phyloP scores from a whole-genome alignment of 2,888 invertebrate species.

The Archips xylosteana region DNA sequence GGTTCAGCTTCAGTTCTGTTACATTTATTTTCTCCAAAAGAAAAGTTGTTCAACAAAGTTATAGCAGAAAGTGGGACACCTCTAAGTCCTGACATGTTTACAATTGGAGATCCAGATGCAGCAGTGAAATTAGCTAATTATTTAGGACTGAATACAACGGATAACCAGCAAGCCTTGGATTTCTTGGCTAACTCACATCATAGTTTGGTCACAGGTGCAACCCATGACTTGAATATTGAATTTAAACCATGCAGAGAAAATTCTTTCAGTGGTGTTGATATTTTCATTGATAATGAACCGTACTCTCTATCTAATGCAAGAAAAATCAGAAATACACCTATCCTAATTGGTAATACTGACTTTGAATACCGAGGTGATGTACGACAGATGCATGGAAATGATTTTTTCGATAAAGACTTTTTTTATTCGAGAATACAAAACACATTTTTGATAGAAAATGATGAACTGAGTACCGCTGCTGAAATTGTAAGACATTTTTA shows the following conservation, averaged over 20 bases:
- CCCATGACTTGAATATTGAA: slow-evolving; percentile 60
- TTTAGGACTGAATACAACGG: slow-evolving; percentile 67
- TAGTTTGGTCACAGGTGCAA: slow-evolving; percentile 66
- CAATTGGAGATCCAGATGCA: slow-evolving; percentile 63
- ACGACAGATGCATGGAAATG: slow-evolving; percentile 48
- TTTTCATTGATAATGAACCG: slow-evolving; percentile 70
- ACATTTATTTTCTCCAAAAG: slow-evolving; percentile 71
- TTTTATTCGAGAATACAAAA: slow-evolving; percentile 65
- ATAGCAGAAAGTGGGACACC: slow-evolving; percentile 77
- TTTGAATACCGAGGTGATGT: slow-evolving; percentile 56
- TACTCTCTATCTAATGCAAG: slow-evolving; percentile 64
- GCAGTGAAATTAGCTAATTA: slow-evolving; percentile 68
- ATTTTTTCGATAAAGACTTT: slow-evolving; percentile 66
- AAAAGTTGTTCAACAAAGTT: slow-evolving; percentile 71
- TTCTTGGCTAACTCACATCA: slow-evolving; percentile 64
- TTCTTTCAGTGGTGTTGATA: slow-evolving; percentile 72
- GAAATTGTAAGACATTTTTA: slow-evolving; percentile 68
- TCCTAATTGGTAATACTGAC: slow-evolving; percentile 73
- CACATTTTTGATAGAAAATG: slow-evolving; percentile 67
- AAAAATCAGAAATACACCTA: slow-evolving; percentile 69
- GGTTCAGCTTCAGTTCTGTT: slow-evolving; percentile 70
- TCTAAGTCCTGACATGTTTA: slow-evolving; percentile 69
- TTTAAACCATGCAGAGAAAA: slow-evolving; percentile 73
- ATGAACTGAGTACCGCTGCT: slow-evolving; percentile 57
- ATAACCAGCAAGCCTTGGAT: slow-evolving; percentile 65